Conservation (phyloP, 2,888 invertebrate genomes). For the Elysia crispata region DNA sequence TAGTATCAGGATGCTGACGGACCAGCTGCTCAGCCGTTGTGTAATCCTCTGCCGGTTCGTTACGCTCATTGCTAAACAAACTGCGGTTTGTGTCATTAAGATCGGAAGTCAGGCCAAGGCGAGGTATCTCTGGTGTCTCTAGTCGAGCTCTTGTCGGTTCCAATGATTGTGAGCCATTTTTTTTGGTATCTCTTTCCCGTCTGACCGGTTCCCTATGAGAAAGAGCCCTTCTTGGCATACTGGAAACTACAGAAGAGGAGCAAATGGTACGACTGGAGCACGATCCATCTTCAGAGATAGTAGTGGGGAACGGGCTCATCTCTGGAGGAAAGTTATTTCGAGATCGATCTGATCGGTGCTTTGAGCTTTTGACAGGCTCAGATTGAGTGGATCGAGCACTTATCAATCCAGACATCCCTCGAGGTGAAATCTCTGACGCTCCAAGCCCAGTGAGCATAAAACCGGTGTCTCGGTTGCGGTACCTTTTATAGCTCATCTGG, state of each 20-base stretch:
- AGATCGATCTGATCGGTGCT: background rate
- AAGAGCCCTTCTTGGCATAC: background rate
- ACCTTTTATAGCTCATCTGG: constrained; percentile 20
- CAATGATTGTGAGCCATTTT: no score
- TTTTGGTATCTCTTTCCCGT: background rate
- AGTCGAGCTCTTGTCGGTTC: background rate
- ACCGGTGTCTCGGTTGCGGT: background rate
- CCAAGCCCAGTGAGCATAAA: background rate
- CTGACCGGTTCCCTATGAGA: background rate
- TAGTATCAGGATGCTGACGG: background rate
- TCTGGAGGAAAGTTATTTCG: no score
- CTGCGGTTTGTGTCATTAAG: constrained; percentile 23
- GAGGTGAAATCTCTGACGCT: background rate
- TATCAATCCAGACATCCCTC: background rate
- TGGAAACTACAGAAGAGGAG: background rate
- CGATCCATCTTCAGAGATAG: constrained; percentile 16
- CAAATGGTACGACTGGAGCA: background rate
- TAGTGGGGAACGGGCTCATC: background rate
- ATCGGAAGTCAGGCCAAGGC: constrained; percentile 24
- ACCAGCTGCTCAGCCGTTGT: constrained; percentile 29
- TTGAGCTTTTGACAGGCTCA: background rate
- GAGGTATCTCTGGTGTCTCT: constrained; percentile 9
- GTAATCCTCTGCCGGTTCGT: background rate
- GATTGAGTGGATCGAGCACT: constrained; percentile 20
- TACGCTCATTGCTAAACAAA: background rate